Conservation (phyloP, 2,113 vertebrate species). For the Isurus oxyrinchus region DNA sequence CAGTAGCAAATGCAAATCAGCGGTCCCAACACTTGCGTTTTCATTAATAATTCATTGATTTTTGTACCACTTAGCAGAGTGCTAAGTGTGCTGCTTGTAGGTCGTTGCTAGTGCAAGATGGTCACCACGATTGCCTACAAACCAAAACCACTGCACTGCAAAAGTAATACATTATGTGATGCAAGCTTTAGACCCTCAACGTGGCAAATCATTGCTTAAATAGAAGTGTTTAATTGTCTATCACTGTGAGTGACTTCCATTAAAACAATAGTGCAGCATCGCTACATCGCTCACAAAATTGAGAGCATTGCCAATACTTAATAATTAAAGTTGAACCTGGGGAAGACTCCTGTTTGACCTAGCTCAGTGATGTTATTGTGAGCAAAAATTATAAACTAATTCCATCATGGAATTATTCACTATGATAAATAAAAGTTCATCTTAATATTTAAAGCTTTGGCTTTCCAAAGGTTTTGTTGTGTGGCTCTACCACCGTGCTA, state of each 20-base stretch:
- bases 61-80: not conserved
- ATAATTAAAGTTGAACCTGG: not conserved
- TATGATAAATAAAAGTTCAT: not conserved
- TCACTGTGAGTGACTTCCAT: not conserved
- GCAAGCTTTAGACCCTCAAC: not conserved
- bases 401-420: not conserved
- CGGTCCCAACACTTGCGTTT: not conserved
- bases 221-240: not conserved
- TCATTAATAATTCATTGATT: constrained; percentile 13
- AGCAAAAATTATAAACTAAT: not conserved
- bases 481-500: too few species aligned
- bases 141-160: not conserved
- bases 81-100: too few species aligned
- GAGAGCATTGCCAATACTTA: not conserved
- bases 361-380: not conserved
- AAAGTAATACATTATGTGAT: not conserved
- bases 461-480: too few species aligned
- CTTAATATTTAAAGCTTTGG: not conserved
- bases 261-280: not conserved
- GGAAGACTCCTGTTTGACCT: not conserved
- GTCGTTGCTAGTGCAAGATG: not conserved
- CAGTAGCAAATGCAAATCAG: constrained; percentile 9
- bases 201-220: too few species aligned
- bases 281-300: not conserved
- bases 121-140: not conserved